Base-by-base conservation (phyloP, 2,888 invertebrate species). In the Proisotoma minuta region DNA sequence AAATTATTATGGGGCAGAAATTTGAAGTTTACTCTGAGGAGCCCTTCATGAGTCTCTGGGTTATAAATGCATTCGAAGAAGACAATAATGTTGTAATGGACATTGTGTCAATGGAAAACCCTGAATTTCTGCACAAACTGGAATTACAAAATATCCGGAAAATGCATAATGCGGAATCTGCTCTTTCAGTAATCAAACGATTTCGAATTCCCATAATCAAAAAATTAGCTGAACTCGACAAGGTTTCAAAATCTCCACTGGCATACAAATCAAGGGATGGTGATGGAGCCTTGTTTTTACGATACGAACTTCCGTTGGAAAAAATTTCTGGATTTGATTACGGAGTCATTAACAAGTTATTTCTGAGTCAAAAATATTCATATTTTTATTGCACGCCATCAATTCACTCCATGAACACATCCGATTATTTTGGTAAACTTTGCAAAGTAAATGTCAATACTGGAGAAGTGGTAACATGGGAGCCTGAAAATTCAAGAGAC, bases 61-160 rank as follows among this genome's bases (percentile, higher is more conserved):
- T 79, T 66, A 77, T 79, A 59, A 82, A 82, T 71, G 76, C 79
- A 12, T 82, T 78, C 72, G 82, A 82, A 74, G 77, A 77, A 34
- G 76, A 78, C 51, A 77, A 74, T 52, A n/a, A n/a, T n/a, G n/a
- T n/a, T n/a, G n/a, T n/a, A 34, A 34, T 34, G 34, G 34, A 12
- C 34, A 34, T 12, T 8, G 34, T 10, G 12, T 10, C 12, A 8
- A 34, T 34, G 8, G 34, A 34, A 34, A 34, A 34, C n/a, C n/a
- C n/a, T n/a, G n/a, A n/a, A n/a, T n/a, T n/a, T n/a, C n/a, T n/a
- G n/a, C n/a, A n/a, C n/a, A n/a, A n/a, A n/a, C n/a, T n/a, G n/a
- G n/a, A n/a, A n/a, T n/a, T n/a, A n/a, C n/a, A n/a, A n/a, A n/a
- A n/a, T n/a, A n/a, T n/a, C n/a, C n/a, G n/a, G n/a, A n/a, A n/a